Conservation (phyloP, 2,797 vertebrate genomes). For the Amblyraja radiata region DNA sequence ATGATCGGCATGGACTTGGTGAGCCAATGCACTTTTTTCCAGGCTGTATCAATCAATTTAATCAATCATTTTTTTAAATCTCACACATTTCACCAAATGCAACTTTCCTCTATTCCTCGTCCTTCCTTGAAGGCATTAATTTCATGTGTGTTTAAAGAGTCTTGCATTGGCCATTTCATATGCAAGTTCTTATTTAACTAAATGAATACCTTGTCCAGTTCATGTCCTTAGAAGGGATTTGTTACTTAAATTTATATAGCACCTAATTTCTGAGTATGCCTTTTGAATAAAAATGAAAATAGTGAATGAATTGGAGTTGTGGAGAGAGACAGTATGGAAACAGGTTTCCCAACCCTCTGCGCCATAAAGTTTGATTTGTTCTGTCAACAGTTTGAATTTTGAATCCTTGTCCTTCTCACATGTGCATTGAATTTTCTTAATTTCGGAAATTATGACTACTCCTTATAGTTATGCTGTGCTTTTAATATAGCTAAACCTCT, state of each 20-base stretch:
- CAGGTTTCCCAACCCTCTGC: too few relatives aligned
- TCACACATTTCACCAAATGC: not conserved
- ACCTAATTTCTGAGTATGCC: not conserved
- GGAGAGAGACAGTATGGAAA: too few relatives aligned
- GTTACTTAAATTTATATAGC: not conserved
- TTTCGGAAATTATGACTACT: not conserved
- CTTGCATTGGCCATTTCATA: not conserved
- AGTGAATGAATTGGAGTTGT: not conserved
- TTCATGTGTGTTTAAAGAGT: not conserved
- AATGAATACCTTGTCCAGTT: not conserved
- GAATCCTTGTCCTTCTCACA: not conserved
- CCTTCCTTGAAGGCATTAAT: not conserved
- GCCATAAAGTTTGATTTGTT: not conserved
- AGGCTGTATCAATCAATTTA: too few relatives aligned
- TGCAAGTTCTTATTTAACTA: not conserved
- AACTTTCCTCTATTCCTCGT: not conserved
- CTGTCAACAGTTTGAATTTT: not conserved
- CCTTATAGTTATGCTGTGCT: not conserved
- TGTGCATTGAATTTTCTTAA: not conserved
- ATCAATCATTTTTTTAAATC: not conserved
- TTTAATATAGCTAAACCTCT: not conserved
- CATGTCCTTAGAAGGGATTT: not conserved
- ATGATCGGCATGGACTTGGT: too few relatives aligned
- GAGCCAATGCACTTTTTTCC: too few relatives aligned
- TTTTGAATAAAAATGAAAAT: not conserved